Evolutionary conservation across 1,140 invertebrate genomes (phyloP).

Genomic region (Heliconius hewitsoni): DNA sequence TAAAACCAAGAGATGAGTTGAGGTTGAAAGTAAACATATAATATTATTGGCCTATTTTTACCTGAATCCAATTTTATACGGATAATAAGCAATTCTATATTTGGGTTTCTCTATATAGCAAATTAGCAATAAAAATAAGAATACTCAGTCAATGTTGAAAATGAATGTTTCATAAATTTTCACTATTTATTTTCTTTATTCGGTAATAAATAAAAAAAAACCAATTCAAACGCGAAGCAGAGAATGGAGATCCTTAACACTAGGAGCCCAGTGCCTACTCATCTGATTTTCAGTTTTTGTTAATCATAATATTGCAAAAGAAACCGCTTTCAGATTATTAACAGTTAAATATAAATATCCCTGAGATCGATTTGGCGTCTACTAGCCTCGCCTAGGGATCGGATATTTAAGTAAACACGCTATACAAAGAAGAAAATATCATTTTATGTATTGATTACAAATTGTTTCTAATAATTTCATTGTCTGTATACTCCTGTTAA

Average conservation of each 20-base stretch:
- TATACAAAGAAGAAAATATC: not conserved
- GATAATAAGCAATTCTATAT: no score
- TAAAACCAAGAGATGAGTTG: no score
- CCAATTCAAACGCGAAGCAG: not conserved
- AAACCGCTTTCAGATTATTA: not conserved
- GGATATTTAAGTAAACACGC: not conserved
- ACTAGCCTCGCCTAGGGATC: not conserved
- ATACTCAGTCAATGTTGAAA: no score
- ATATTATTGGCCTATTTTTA: no score
- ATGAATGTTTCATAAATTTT: no score
- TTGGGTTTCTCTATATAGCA: no score
- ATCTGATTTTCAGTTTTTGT: not conserved
- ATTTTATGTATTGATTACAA: not conserved
- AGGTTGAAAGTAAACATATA: no score
- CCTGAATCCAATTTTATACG: no score
- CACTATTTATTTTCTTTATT: no score
- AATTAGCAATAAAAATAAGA: no score
- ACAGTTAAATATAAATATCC: not conserved
- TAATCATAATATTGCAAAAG: not conserved
- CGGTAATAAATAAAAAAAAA: no score
- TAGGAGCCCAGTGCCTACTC: not conserved
- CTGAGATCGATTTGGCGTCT: not conserved
- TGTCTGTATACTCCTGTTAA: not conserved
- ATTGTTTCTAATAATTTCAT: not conserved
- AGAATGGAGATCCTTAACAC: not conserved